Percentiles rank a stretch among this genome's conserved stretches.
Evolutionary conservation across 2,797 vertebrate genomes (phyloP).

Genomic region (Hemitrygon akajei): DNA sequence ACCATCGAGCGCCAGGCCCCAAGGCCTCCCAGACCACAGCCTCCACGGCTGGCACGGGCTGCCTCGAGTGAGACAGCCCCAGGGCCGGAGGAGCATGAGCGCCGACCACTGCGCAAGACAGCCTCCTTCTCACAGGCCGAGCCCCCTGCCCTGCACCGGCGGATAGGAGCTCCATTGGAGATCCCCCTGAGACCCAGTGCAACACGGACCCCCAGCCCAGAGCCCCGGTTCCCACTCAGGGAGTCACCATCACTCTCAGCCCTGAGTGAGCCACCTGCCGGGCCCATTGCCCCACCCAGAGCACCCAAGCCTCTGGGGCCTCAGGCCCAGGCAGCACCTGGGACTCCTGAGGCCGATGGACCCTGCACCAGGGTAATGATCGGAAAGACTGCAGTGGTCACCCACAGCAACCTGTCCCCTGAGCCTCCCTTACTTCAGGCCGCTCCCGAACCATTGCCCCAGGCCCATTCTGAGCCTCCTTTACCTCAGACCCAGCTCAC

Average conservation of each 20-base stretch:
- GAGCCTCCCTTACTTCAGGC: not conserved
- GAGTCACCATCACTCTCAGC: constrained; percentile 88
- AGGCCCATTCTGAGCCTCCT: constrained; percentile 51
- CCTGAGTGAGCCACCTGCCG: constrained; percentile 68
- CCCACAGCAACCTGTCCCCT: constrained; percentile 9
- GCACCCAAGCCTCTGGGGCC: constrained; percentile 37
- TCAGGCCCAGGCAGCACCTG: constrained; percentile 39
- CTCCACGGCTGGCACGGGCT: constrained; percentile 68
- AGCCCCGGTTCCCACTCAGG: constrained; percentile 54
- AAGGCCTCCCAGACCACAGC: constrained; percentile 52
- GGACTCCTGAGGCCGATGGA: not conserved
- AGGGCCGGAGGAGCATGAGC: constrained; percentile 64
- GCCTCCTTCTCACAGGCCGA: constrained; percentile 93
- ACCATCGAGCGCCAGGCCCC: constrained; percentile 55
- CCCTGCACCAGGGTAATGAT: not conserved
- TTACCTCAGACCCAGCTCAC: constrained; percentile 42
- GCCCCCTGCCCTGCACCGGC: constrained; percentile 76
- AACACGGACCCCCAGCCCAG: constrained; percentile 51
- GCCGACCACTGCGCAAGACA: constrained; percentile 78
- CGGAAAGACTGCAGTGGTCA: not conserved
- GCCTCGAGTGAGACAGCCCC: constrained; percentile 81
- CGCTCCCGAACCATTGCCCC: not conserved
- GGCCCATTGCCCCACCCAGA: constrained; percentile 46
- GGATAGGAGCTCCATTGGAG: constrained; percentile 84
- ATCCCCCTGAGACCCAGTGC: constrained; percentile 79